These are phyloP conservation scores for Platynereis dumerilii DNA, from an alignment of 2,888 invertebrate species.

Conservation along the genomic window DNA sequence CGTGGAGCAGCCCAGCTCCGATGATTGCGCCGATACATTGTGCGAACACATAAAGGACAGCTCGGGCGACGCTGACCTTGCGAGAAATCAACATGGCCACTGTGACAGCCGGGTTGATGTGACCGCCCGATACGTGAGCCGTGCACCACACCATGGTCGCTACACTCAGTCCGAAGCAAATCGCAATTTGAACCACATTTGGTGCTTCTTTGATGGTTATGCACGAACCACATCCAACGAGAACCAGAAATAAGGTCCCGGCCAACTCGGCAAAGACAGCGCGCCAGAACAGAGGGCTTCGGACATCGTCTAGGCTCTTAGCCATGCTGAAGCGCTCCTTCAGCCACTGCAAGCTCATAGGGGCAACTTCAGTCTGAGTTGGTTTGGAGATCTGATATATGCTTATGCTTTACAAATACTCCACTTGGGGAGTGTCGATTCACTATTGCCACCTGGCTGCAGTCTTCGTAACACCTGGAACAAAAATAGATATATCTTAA, in stretches of 20 bases:
- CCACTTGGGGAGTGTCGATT: too few species aligned
- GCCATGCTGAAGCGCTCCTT: conserved; percentile 23
- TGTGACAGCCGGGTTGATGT: conserved; percentile 90
- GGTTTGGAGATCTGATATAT: too few species aligned
- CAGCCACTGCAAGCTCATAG: neutral
- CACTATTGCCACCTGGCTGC: too few species aligned
- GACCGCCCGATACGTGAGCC: conserved; percentile 86
- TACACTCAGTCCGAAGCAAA: conserved; percentile 85
- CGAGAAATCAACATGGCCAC: conserved; percentile 78
- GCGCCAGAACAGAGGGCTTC: conserved; percentile 70
- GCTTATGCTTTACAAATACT: too few species aligned
- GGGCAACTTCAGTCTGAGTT: too few species aligned
- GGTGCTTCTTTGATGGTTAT: conserved; percentile 10
- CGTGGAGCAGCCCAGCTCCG: conserved; percentile 51
- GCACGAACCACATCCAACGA: conserved; percentile 73
- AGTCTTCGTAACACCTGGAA: too few species aligned
- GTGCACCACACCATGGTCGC: conserved; percentile 82
- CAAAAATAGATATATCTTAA: too few species aligned
- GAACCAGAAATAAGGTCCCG: conserved; percentile 83
- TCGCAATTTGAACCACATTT: conserved; percentile 74
- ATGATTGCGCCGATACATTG: conserved; percentile 80
- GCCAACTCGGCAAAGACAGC: conserved; percentile 82
- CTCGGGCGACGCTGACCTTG: conserved; percentile 76
- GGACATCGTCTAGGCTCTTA: conserved; percentile 32
- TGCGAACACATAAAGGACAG: conserved; percentile 77